Conservation (phyloP, 2,888 invertebrate species). For the Tortricodes alternella region DNA sequence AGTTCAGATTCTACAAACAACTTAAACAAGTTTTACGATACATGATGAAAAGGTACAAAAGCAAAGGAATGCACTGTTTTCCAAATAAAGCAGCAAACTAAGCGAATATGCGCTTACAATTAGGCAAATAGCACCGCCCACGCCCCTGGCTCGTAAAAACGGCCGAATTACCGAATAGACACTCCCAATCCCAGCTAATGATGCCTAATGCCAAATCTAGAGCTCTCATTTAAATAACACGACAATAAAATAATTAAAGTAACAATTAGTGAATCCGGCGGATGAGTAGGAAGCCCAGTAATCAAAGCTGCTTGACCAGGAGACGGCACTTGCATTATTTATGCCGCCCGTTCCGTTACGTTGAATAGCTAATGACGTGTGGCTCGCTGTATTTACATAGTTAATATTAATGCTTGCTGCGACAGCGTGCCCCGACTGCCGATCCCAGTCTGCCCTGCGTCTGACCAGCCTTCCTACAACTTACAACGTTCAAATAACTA, state of each 20-base stretch:
- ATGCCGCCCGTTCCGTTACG: conserved; percentile 72
- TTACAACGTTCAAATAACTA: conserved; percentile 27
- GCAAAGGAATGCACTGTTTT: conserved; percentile 12
- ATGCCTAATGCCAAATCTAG: conserved; percentile 25
- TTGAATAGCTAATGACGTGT: conserved; percentile 70
- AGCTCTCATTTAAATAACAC: conserved; percentile 55
- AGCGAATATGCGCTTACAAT: conserved; percentile 26
- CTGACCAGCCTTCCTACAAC: conserved; percentile 24
- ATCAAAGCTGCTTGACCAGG: conserved; percentile 44
- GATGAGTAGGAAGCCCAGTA: conserved; percentile 49
- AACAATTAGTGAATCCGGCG: conserved; percentile 53
- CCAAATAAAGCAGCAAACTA: conserved; percentile 23
- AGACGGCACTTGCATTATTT: conserved; percentile 63
- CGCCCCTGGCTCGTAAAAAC: conserved; percentile 32
- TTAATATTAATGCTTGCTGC: conserved; percentile 53
- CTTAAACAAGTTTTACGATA: too few species aligned
- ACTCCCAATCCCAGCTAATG: conserved; percentile 27
- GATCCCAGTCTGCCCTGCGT: conserved; percentile 39
- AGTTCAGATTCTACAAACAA: too few species aligned
- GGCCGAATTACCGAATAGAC: conserved; percentile 28
- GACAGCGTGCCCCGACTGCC: conserved; percentile 37
- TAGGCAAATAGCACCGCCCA: conserved; percentile 31
- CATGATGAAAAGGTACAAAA: not conserved
- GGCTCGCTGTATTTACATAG: conserved; percentile 49
- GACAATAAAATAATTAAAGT: conserved; percentile 55